These are phyloP conservation scores for Diarsia rubi DNA, from an alignment of 2,888 invertebrate genomes.

Conservation along the genomic window DNA sequence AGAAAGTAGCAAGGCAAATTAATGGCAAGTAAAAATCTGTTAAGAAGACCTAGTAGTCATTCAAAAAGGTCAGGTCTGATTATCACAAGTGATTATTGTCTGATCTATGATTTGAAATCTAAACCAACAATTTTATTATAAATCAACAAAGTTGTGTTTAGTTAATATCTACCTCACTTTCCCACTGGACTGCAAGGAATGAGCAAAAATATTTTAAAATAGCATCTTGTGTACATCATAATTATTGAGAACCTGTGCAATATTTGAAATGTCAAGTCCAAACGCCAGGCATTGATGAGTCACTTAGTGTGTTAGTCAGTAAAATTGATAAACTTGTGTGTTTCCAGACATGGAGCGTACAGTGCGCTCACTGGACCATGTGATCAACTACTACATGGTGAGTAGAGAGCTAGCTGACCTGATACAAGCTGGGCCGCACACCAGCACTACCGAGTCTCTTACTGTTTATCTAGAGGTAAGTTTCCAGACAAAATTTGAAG, in stretches of 20 bases:
- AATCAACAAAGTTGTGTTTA: not conserved
- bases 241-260: not conserved
- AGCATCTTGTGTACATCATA: not conserved
- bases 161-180: not conserved
- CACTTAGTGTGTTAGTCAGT: not conserved
- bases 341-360: conserved; percentile 97
- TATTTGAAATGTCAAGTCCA: not conserved
- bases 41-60: not conserved
- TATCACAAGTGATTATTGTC: not conserved
- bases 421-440: conserved; percentile 96
- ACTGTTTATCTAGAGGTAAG: conserved; percentile 86
- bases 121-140: not conserved
- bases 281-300: not conserved
- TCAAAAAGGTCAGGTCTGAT: not conserved
- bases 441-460: conserved; percentile 91
- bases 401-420: conserved; percentile 97
- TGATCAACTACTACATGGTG: conserved; percentile 98
- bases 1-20: not conserved
- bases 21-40: not conserved
- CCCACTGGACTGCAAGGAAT: not conserved
- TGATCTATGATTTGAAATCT: not conserved
- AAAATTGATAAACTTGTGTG: not conserved
- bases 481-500: not conserved
- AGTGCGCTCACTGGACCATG: conserved; percentile 96
- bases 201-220: not conserved